Conservation (phyloP, 1,140 invertebrate species). For the Drosophila prosaltans region DNA sequence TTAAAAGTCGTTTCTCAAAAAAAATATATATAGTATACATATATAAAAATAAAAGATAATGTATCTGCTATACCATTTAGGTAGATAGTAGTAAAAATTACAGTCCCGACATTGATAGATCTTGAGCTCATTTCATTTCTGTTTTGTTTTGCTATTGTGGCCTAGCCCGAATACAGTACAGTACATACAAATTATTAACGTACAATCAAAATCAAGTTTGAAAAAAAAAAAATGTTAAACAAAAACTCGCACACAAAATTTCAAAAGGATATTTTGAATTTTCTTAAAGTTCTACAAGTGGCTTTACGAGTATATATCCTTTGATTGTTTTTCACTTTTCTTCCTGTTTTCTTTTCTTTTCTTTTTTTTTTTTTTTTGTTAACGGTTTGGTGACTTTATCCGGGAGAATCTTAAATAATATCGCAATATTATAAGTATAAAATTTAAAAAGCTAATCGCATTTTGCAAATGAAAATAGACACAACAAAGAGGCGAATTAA, state of each 20-base stretch:
- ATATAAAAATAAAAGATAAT: slow-evolving; percentile 35
- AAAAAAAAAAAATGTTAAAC: not conserved
- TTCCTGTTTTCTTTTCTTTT: slow-evolving; percentile 19
- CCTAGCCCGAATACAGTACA: slow-evolving; percentile 7
- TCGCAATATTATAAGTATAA: slow-evolving; percentile 59
- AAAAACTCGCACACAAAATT: not conserved
- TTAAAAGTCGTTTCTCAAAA: slow-evolving; percentile 55
- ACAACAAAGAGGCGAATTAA: slow-evolving; percentile 23
- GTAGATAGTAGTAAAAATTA: slow-evolving; percentile 8
- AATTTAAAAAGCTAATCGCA: slow-evolving; percentile 73
- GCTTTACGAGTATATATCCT: slow-evolving; percentile 45
- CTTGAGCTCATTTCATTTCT: slow-evolving; percentile 10
- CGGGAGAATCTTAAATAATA: slow-evolving; percentile 61
- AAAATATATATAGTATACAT: slow-evolving; percentile 59
- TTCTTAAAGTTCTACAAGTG: slow-evolving; percentile 67
- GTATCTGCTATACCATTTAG: slow-evolving; percentile 41
- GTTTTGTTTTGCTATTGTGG: not conserved
- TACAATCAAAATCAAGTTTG: not conserved
- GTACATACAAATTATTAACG: not conserved
- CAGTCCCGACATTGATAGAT: slow-evolving; percentile 12
- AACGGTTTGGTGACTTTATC: slow-evolving; percentile 58
- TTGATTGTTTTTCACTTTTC: slow-evolving; percentile 20
- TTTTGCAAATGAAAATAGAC: slow-evolving; percentile 19
- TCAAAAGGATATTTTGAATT: slow-evolving; percentile 24
- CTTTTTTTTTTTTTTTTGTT: not conserved